Conservation (phyloP, 2,113 vertebrate genomes). For the Solea senegalensis region DNA sequence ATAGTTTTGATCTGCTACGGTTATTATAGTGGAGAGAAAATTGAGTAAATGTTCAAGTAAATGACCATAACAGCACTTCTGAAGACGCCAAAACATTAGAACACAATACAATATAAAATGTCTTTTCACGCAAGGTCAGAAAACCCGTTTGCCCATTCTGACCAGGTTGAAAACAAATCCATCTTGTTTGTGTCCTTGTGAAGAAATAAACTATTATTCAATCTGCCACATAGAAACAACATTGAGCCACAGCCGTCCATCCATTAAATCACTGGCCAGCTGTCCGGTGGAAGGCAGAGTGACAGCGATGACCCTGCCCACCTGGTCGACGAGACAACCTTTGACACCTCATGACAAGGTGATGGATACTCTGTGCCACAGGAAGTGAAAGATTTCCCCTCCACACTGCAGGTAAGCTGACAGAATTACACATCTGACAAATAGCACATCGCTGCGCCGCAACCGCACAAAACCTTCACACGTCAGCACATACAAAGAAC, state of each 20-base stretch:
- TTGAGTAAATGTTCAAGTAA: background rate
- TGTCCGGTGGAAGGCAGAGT: slow-evolving; percentile 43
- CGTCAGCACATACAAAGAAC: background rate
- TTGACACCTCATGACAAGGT: slow-evolving; percentile 46
- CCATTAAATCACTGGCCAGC: slow-evolving; percentile 51
- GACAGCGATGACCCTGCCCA: slow-evolving; percentile 54
- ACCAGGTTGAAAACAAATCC: slow-evolving; percentile 28
- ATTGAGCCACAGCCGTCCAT: slow-evolving; percentile 42
- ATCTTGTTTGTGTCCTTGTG: slow-evolving; percentile 45
- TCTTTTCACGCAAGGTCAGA: background rate
- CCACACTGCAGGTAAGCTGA: slow-evolving; percentile 29
- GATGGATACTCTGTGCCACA: slow-evolving; percentile 50
- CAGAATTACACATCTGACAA: slow-evolving; percentile 13
- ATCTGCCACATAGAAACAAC: slow-evolving; percentile 24
- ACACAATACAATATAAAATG: background rate
- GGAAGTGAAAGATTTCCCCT: slow-evolving; percentile 43
- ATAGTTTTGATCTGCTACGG: background rate
- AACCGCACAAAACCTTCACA: slow-evolving; percentile 4
- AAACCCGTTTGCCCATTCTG: background rate
- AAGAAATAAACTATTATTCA: slow-evolving; percentile 56
- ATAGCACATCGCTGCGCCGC: background rate
- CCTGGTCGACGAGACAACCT: slow-evolving; percentile 55
- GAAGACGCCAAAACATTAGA: background rate
- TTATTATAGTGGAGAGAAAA: background rate
- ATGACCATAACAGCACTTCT: background rate